Percentiles rank a stretch among this genome's conserved stretches.
These are phyloP conservation scores for Lophius americanus DNA, from an alignment of 2,797 vertebrate species.

Conservation along the genomic window DNA sequence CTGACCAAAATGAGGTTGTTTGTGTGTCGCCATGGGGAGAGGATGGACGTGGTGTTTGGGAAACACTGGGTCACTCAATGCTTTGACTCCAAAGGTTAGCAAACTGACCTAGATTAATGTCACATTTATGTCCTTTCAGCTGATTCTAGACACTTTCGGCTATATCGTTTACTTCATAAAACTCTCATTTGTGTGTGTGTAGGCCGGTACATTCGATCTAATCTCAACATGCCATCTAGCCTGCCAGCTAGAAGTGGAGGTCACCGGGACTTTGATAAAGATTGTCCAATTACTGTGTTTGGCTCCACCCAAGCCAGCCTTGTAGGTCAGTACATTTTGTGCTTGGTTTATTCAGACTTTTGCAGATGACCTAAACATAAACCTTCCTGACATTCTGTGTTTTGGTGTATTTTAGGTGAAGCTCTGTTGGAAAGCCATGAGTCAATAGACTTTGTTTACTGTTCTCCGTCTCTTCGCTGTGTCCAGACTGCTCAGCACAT, in stretches of 20 bases:
- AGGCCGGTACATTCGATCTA: conserved; percentile 94
- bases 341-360: neutral
- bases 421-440: conserved; percentile 93
- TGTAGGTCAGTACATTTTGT: conserved; percentile 83
- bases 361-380: neutral
- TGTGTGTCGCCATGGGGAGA: conserved; percentile 96
- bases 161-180: neutral
- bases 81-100: conserved; percentile 95
- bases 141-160: neutral
- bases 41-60: conserved; percentile 99
- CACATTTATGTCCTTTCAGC: neutral
- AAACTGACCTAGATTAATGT: neutral
- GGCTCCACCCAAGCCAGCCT: conserved; percentile 94
- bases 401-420: conserved; percentile 83
- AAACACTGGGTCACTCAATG: conserved; percentile 98
- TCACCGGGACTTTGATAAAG: conserved; percentile 94
- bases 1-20: conserved; percentile 92
- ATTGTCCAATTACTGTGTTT: conserved; percentile 96
- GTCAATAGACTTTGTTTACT: conserved; percentile 91
- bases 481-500: conserved; percentile 97
- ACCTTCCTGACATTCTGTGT: neutral
- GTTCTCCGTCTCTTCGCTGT: conserved; percentile 95
- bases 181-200: conserved; percentile 17
- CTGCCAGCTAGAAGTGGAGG: conserved; percentile 90
- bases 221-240: conserved; percentile 95